Percentiles rank a stretch among this genome's conserved stretches.
phyloP scores from a whole-genome alignment of 1,140 invertebrate species.

The Drosophila lacertosa region DNA sequence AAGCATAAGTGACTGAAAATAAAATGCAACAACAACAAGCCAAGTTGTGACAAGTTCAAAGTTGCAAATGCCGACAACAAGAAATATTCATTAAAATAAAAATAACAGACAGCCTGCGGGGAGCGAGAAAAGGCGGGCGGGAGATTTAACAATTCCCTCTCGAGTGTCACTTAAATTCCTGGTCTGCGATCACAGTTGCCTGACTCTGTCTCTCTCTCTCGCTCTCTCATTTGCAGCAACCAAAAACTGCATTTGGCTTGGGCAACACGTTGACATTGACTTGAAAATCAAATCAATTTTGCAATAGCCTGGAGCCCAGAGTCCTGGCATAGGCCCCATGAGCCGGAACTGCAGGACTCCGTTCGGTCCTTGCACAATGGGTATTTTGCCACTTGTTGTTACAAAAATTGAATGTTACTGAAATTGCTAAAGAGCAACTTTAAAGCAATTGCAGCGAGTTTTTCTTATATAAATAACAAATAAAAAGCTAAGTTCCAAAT shows the following conservation, averaged over 20 bases:
- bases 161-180: constrained; percentile 22
- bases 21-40: constrained; percentile 25
- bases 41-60: constrained; percentile 25
- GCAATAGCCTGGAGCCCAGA: constrained; percentile 7
- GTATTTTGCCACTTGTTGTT: background rate
- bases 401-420: too few relatives aligned
- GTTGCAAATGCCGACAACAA: constrained; percentile 6
- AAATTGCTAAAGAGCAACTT: too few relatives aligned
- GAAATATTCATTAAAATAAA: constrained; percentile 47
- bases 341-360: background rate
- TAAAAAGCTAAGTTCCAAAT: too few relatives aligned
- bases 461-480: too few relatives aligned
- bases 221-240: background rate
- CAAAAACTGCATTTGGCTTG: constrained; percentile 6
- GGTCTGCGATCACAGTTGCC: background rate
- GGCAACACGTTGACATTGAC: constrained; percentile 45
- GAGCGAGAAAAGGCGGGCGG: background rate
- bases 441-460: too few relatives aligned
- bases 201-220: background rate
- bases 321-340: background rate
- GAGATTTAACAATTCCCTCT: background rate
- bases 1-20: constrained; percentile 22
- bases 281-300: constrained; percentile 65
- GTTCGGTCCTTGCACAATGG: background rate
- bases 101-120: constrained; percentile 4